phyloP scores from a whole-genome alignment of 2,797 vertebrate genomes.

The Coreius guichenoti region DNA sequence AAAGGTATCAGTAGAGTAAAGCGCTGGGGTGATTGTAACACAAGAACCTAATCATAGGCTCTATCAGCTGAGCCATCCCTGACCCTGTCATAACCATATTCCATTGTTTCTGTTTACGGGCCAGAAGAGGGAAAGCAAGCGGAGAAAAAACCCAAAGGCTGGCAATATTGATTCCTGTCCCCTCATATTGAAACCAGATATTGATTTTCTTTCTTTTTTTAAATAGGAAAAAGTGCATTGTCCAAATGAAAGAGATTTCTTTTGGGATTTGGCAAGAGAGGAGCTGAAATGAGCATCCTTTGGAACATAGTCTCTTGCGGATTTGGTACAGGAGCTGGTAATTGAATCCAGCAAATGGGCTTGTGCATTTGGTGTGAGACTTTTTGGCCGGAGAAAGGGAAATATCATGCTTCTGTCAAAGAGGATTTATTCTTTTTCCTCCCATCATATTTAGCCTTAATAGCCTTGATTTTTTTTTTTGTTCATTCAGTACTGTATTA shows the following conservation, averaged over 20 bases:
- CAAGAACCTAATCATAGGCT: slow-evolving; percentile 73
- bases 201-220: slow-evolving; percentile 85
- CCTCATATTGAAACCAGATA: slow-evolving; percentile 86
- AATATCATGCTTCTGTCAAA: slow-evolving; percentile 36
- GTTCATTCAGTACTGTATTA: slow-evolving; percentile 31
- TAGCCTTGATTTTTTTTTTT: slow-evolving; percentile 14
- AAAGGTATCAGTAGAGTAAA: slow-evolving; percentile 63
- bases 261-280: slow-evolving; percentile 82
- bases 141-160: slow-evolving; percentile 64
- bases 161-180: slow-evolving; percentile 78
- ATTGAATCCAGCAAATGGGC: slow-evolving; percentile 80
- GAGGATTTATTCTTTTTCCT: slow-evolving; percentile 16
- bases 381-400: slow-evolving; percentile 60
- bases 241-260: slow-evolving; percentile 82
- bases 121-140: slow-evolving; percentile 62
- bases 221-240: slow-evolving; percentile 84
- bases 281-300: slow-evolving; percentile 84
- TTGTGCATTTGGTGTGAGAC: slow-evolving; percentile 70
- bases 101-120: slow-evolving; percentile 83
- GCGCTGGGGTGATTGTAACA: slow-evolving; percentile 73
- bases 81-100: slow-evolving; percentile 83
- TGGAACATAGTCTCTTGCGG: slow-evolving; percentile 75
- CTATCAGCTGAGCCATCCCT: slow-evolving; percentile 77
- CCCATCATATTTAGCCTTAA: slow-evolving; percentile 34
- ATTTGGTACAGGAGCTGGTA: slow-evolving; percentile 80